Conservation (phyloP, 2,797 vertebrate species). For the Danio aesculapii region DNA sequence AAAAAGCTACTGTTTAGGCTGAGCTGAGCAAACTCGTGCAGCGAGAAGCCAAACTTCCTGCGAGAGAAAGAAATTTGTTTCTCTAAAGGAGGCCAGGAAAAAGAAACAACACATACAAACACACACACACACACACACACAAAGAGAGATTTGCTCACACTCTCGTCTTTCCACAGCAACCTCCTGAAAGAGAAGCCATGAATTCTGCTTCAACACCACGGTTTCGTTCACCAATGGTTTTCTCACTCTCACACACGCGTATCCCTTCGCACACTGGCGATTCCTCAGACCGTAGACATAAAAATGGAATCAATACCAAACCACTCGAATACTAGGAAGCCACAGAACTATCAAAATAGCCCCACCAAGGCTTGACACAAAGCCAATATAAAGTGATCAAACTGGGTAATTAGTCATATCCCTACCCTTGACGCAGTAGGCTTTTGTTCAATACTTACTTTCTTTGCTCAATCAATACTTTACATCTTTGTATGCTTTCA, state of each 20-base stretch:
- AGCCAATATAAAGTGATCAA: constrained; percentile 38
- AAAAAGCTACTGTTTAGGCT: constrained; percentile 17
- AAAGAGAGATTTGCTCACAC: constrained; percentile 10
- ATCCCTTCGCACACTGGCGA: constrained; percentile 38
- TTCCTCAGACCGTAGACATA: constrained; percentile 57
- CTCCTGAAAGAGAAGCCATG: constrained; percentile 30
- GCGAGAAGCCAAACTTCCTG: constrained; percentile 37
- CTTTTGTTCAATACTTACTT: constrained; percentile 41
- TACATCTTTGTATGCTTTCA: constrained; percentile 47
- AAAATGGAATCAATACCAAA: constrained; percentile 44
- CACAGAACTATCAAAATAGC: constrained; percentile 40
- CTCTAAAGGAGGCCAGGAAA: constrained; percentile 18
- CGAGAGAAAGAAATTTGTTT: constrained; percentile 4
- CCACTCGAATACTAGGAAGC: constrained; percentile 37
- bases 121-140: constrained; percentile 18
- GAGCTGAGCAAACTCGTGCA: constrained; percentile 21
- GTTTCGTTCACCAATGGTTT: background rate
- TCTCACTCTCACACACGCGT: background rate
- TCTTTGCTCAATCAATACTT: constrained; percentile 48
- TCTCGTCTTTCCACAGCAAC: constrained; percentile 16
- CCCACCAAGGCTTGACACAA: constrained; percentile 33
- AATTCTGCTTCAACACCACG: constrained; percentile 26
- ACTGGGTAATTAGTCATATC: constrained; percentile 39
- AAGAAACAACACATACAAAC: constrained; percentile 9
- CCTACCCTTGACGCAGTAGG: constrained; percentile 25